phyloP scores from a whole-genome alignment of 2,888 invertebrate species.

The Subacronicta megacephala region DNA sequence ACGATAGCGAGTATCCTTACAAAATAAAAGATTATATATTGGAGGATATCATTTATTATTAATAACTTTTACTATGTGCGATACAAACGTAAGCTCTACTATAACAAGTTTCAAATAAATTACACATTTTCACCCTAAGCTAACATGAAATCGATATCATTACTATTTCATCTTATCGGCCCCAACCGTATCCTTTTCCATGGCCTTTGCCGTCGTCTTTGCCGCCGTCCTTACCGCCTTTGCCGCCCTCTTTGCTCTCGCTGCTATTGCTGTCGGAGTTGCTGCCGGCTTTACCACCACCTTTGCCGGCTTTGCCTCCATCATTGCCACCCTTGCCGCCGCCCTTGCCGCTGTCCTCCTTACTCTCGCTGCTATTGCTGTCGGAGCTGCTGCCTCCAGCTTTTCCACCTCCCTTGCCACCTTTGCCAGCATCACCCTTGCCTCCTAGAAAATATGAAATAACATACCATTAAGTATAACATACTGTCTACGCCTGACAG shows the following conservation, averaged over 20 bases:
- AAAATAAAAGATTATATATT: not conserved
- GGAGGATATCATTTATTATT: not conserved
- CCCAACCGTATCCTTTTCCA: conserved; percentile 25
- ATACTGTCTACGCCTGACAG: too few species aligned
- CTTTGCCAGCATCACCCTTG: conserved; percentile 10
- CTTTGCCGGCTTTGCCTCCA: conserved; percentile 13
- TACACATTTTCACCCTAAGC: not conserved
- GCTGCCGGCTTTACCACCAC: conserved; percentile 22
- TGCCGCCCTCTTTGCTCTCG: conserved; percentile 20
- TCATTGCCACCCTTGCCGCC: conserved; percentile 10
- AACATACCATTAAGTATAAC: too few species aligned
- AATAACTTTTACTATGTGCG: not conserved
- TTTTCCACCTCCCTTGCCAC: not conserved
- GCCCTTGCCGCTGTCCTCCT: conserved; percentile 4
- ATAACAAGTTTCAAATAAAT: not conserved
- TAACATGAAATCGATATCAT: not conserved
- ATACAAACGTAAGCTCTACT: not conserved
- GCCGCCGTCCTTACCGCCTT: conserved; percentile 18
- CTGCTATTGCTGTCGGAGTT: conserved; percentile 22
- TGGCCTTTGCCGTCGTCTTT: conserved; percentile 16
- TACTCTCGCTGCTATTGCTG: not conserved
- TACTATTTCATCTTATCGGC: conserved; percentile 13
- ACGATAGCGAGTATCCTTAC: not conserved
- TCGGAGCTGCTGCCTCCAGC: not conserved
- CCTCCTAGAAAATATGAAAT: conserved; percentile 22